These are phyloP conservation scores for Epirrita christyi DNA, from an alignment of 2,888 invertebrate genomes.

Conservation along the genomic window DNA sequence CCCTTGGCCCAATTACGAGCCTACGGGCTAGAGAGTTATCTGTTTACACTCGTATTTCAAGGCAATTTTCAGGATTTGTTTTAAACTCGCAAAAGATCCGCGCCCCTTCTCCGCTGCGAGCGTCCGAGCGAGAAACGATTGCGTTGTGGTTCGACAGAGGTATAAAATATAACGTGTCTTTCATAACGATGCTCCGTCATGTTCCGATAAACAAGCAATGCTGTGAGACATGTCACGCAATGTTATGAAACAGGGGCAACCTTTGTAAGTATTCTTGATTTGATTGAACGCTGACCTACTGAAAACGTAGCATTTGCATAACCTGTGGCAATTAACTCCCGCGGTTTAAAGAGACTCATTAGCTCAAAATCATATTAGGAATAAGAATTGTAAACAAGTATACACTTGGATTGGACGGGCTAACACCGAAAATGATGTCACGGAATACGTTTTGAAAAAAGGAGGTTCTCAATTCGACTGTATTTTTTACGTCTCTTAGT, in stretches of 20 bases:
- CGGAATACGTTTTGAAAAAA: too few relatives aligned
- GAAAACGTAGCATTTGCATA: not conserved
- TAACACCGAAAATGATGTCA: too few relatives aligned
- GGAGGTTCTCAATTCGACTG: too few relatives aligned
- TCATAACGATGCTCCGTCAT: constrained; percentile 20
- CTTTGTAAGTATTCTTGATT: not conserved
- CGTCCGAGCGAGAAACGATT: too few relatives aligned
- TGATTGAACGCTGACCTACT: not conserved
- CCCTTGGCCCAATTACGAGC: too few relatives aligned
- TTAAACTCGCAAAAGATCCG: too few relatives aligned
- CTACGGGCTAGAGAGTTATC: not conserved
- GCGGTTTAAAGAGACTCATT: too few relatives aligned
- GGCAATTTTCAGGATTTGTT: not conserved
- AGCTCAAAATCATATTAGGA: too few relatives aligned
- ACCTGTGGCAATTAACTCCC: too few relatives aligned
- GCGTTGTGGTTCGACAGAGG: constrained; percentile 3
- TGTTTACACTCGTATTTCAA: not conserved
- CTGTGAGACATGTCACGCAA: constrained; percentile 1
- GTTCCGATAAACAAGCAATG: constrained; percentile 22
- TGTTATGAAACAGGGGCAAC: constrained; percentile 7
- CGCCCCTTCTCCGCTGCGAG: not conserved
- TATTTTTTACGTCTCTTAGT: too few relatives aligned
- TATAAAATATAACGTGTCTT: constrained; percentile 14
- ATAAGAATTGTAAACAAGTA: too few relatives aligned
- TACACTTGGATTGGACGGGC: too few relatives aligned